Evolutionary conservation across 1,140 invertebrate genomes (phyloP).

Genomic region (Coenobita brevimanus): DNA sequence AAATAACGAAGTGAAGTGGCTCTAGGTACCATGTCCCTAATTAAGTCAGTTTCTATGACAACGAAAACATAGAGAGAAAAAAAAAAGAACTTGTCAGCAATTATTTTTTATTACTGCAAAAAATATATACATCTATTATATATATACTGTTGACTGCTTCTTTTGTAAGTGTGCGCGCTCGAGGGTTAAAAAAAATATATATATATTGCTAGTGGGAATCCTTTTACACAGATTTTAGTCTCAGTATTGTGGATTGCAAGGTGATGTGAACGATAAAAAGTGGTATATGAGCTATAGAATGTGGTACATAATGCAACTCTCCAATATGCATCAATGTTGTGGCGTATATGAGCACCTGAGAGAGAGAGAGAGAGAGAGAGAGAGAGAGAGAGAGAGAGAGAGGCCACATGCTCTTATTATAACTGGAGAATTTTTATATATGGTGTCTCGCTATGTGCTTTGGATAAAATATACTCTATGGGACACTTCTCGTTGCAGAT

Average conservation of each 20-base stretch:
- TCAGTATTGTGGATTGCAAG: constrained; percentile 20
- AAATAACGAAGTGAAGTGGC: too few species aligned
- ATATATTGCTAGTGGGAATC: not conserved
- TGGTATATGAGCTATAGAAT: not conserved
- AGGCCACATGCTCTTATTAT: not conserved
- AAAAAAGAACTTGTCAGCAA: not conserved
- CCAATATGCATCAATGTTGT: not conserved
- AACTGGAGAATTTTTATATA: too few species aligned
- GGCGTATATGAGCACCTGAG: not conserved
- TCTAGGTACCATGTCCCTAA: too few species aligned
- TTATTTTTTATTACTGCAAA: constrained; percentile 30
- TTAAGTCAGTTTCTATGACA: constrained; percentile 30
- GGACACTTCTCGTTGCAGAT: too few species aligned
- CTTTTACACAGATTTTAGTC: not conserved
- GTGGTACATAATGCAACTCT: not conserved
- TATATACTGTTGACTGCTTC: constrained; percentile 27
- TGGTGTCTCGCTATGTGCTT: not conserved
- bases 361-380: not conserved
- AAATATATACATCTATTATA: constrained; percentile 22
- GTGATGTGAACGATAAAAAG: not conserved
- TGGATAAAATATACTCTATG: not conserved
- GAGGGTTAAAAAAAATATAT: not conserved
- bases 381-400: not conserved
- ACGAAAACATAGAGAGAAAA: constrained; percentile 11
- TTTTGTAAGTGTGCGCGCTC: constrained; percentile 39